Percentiles rank a stretch among this genome's conserved stretches.
These are phyloP conservation scores for Neotoxoptera formosana DNA, from an alignment of 1,140 invertebrate species.

Conservation along the genomic window DNA sequence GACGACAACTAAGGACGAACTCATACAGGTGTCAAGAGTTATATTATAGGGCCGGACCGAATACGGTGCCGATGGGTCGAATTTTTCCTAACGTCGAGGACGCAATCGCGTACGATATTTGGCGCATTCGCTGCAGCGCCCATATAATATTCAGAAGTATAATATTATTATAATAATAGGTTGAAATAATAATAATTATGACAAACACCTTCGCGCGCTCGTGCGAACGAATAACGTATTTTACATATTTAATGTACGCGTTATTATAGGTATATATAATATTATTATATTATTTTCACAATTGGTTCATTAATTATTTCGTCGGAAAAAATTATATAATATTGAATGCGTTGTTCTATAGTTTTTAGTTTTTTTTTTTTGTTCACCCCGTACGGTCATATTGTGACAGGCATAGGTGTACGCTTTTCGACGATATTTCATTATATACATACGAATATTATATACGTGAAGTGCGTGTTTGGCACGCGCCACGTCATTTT, in stretches of 20 bases:
- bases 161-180: background rate
- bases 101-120: background rate
- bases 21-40: too few species aligned
- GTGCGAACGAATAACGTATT: background rate
- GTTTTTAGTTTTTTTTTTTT: background rate
- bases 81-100: background rate
- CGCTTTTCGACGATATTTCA: constrained; percentile 27
- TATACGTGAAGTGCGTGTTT: constrained; percentile 42
- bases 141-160: background rate
- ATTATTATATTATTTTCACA: background rate
- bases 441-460: constrained; percentile 31
- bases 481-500: constrained; percentile 45
- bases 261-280: background rate
- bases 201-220: background rate
- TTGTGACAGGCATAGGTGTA: background rate
- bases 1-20: background rate
- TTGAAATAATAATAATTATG: background rate
- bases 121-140: background rate
- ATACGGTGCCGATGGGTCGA: background rate
- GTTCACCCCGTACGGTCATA: background rate
- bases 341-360: background rate
- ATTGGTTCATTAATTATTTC: constrained; percentile 7
- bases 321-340: background rate
- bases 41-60: too few species aligned
- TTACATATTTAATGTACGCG: constrained; percentile 3